Conservation (phyloP, 2,888 invertebrate genomes). For the Oasisia sp. region DNA sequence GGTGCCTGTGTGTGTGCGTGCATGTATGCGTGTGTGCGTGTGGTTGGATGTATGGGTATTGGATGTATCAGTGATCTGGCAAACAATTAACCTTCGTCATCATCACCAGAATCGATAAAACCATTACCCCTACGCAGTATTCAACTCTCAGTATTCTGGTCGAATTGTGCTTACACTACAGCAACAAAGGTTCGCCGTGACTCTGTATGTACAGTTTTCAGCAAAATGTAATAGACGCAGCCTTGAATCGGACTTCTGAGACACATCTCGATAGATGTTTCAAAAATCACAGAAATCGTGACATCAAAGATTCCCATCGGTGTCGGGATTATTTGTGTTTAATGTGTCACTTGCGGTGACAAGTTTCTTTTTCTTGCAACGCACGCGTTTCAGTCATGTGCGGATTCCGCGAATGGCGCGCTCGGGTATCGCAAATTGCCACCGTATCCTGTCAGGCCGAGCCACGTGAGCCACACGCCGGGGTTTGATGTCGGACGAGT, state of each 20-base stretch:
- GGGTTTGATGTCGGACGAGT: not conserved
- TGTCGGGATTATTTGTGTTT: not conserved
- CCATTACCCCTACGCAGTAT: no score
- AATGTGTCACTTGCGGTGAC: not conserved
- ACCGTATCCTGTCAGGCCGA: not conserved
- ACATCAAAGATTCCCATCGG: not conserved
- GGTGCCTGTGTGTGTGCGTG: no score
- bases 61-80: no score
- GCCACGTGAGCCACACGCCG: no score
- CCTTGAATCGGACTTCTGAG: not conserved
- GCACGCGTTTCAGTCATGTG: not conserved
- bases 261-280: no score
- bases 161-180: not conserved
- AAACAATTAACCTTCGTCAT: no score
- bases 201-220: not conserved
- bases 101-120: no score
- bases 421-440: not conserved
- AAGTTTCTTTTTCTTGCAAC: not conserved
- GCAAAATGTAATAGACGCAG: not conserved
- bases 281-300: not conserved
- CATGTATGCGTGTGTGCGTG: no score
- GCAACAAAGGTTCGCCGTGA: not conserved
- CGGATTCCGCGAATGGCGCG: not conserved
- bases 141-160: not conserved
- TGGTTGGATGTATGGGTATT: no score